These are phyloP conservation scores for Lutjanus argentimaculatus DNA, from an alignment of 2,797 vertebrate genomes.

Conservation along the genomic window DNA sequence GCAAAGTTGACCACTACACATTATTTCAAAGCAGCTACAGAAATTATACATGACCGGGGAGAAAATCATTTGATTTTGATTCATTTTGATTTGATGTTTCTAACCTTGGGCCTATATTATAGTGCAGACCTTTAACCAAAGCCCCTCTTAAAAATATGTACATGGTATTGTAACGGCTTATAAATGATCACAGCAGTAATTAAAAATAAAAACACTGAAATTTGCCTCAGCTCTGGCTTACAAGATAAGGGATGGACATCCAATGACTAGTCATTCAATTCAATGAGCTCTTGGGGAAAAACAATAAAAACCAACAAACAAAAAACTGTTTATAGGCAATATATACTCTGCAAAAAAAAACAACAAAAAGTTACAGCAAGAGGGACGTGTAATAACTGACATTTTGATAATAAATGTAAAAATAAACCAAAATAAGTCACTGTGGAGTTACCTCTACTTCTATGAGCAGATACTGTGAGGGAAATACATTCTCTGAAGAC, in stretches of 20 bases:
- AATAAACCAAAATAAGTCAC: background rate
- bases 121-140: background rate
- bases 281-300: background rate
- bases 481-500: too few relatives aligned
- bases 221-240: too few relatives aligned
- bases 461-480: too few relatives aligned
- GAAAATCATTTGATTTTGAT: too few relatives aligned
- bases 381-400: background rate
- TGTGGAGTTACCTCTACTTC: too few relatives aligned
- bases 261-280: background rate
- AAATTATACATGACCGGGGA: background rate
- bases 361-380: background rate
- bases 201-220: background rate
- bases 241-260: too few relatives aligned
- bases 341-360: background rate
- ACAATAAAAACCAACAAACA: too few relatives aligned
- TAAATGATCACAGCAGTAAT: background rate
- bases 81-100: too few relatives aligned
- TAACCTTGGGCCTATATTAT: background rate
- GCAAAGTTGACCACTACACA: background rate
- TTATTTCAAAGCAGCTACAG: slow-evolving; percentile 8
- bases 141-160: too few relatives aligned
- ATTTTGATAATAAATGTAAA: background rate
- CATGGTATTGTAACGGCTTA: background rate
- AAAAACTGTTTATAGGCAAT: too few relatives aligned